Evolutionary conservation across 2,113 vertebrate genomes (phyloP).

Genomic region (Blennius ocellaris): DNA sequence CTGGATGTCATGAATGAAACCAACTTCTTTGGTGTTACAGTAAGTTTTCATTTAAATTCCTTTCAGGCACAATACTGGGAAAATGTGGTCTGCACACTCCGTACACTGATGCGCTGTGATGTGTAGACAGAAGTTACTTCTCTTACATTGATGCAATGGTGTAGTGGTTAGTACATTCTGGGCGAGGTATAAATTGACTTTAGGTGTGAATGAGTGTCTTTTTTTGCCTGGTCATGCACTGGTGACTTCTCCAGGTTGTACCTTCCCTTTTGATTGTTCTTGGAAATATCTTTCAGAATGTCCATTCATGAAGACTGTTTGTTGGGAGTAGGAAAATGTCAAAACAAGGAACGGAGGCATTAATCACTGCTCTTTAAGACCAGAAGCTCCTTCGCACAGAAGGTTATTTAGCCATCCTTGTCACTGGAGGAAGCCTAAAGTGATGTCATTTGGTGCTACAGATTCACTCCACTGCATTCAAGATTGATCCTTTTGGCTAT

Average conservation of each 20-base stretch:
- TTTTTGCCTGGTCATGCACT: too few relatives aligned
- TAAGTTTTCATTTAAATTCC: conserved; percentile 74
- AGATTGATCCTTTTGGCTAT: conserved; percentile 56
- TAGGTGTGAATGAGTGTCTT: too few relatives aligned
- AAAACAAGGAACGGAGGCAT: conserved; percentile 11
- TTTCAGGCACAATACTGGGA: too few relatives aligned
- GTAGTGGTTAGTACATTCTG: too few relatives aligned
- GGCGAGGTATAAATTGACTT: too few relatives aligned
- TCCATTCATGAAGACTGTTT: conserved; percentile 7
- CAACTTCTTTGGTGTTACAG: conserved; percentile 98
- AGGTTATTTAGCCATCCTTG: conserved; percentile 26
- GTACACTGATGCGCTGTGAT: too few relatives aligned
- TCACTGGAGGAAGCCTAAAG: conserved; percentile 44
- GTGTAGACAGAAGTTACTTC: too few relatives aligned
- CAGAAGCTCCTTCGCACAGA: conserved; percentile 36
- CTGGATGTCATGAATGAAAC: conserved; percentile 99
- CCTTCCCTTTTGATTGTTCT: too few relatives aligned
- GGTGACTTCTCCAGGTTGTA: too few relatives aligned
- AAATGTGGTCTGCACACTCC: too few relatives aligned
- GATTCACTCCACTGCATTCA: conserved; percentile 54
- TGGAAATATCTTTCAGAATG: background rate
- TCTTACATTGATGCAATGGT: too few relatives aligned
- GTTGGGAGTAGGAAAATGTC: conserved; percentile 12
- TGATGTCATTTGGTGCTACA: conserved; percentile 47
- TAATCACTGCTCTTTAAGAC: conserved; percentile 37